phyloP scores from a whole-genome alignment of 1,140 invertebrate genomes.

The Brachionus paranguensis region DNA sequence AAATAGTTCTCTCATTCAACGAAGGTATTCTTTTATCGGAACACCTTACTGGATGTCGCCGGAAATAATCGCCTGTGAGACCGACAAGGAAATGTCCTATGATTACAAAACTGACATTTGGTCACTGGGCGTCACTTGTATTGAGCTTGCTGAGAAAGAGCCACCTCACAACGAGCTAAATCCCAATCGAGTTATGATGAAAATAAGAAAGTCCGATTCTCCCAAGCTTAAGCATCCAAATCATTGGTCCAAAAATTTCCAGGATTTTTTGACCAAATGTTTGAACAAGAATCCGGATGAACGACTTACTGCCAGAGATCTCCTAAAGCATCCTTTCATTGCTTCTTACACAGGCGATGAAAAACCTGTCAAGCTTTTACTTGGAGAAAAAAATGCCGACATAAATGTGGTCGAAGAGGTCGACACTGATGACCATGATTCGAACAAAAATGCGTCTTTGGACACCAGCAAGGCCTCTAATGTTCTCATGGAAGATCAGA shows the following conservation, averaged over 20 bases:
- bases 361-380: slow-evolving; percentile 11
- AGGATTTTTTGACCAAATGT: slow-evolving; percentile 58
- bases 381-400: slow-evolving; percentile 32
- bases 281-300: slow-evolving; percentile 62
- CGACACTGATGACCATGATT: slow-evolving; percentile 15
- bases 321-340: slow-evolving; percentile 62
- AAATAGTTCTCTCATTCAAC: slow-evolving; percentile 68
- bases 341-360: background rate
- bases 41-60: slow-evolving; percentile 97
- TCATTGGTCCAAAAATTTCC: slow-evolving; percentile 87
- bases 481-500: background rate
- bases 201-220: slow-evolving; percentile 77
- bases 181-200: background rate
- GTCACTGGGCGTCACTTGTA: slow-evolving; percentile 94
- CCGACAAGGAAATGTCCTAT: slow-evolving; percentile 58
- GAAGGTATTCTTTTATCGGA: slow-evolving; percentile 90
- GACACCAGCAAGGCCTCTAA: background rate
- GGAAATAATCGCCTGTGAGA: slow-evolving; percentile 55
- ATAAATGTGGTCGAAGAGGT: slow-evolving; percentile 28
- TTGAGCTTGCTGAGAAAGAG: slow-evolving; percentile 91
- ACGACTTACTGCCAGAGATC: slow-evolving; percentile 82
- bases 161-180: slow-evolving; percentile 69
- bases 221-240: slow-evolving; percentile 95
- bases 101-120: slow-evolving; percentile 91
- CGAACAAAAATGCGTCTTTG: background rate